Percentiles rank a stretch among this genome's conserved stretches.
Conservation (phyloP, 2,113 vertebrate species). For the Pluvialis apricaria region DNA sequence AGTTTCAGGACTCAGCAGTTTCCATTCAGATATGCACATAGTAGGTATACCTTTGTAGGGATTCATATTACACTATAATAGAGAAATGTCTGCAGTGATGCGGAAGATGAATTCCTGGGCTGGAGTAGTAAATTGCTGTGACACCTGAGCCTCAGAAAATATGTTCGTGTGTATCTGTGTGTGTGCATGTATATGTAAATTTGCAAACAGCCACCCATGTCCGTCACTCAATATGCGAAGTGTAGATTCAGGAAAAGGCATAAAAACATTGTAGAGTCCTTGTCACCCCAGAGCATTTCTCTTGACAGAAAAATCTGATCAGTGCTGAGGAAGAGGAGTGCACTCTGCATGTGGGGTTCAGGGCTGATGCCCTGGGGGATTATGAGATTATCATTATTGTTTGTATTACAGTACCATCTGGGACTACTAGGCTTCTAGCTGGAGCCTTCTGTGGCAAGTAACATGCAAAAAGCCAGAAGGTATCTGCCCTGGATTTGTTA, state of each 20-base stretch:
- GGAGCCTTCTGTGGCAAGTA: neutral
- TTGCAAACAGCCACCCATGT: neutral
- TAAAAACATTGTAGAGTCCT: neutral
- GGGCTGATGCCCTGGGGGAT: neutral
- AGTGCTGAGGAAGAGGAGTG: neutral
- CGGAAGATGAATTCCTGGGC: neutral
- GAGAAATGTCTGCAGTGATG: neutral
- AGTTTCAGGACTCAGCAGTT: neutral
- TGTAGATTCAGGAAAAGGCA: neutral
- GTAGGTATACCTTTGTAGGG: neutral
- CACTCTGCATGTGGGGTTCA: neutral
- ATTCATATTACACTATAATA: neutral
- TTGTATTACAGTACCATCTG: constrained; percentile 2
- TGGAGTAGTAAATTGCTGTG: neutral
- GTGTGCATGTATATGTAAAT: neutral
- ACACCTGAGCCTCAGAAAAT: neutral
- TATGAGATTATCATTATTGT: neutral
- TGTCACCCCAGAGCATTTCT: neutral
- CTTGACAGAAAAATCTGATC: neutral
- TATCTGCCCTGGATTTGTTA: neutral
- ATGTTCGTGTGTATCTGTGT: neutral
- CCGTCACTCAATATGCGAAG: neutral
- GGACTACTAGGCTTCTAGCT: neutral
- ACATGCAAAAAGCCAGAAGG: neutral
- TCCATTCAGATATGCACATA: neutral